Evolutionary conservation across 2,888 invertebrate genomes (phyloP), one percentile per base, ranked within the genome.

Genomic region (Melanchra persicariae): DNA sequence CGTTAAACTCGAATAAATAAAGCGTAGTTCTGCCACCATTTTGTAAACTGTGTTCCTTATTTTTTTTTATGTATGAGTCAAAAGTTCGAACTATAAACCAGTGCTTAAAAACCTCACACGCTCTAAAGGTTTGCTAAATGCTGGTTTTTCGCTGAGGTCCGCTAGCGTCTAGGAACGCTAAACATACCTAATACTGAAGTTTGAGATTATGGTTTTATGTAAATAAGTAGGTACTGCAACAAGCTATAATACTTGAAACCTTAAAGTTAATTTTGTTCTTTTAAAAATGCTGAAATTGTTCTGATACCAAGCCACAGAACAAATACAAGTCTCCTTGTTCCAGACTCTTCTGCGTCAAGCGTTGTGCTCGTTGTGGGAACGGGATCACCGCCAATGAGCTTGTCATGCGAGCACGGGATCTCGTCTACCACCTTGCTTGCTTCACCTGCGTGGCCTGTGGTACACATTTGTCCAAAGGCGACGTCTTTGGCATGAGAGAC

Each of bases 361-460:
- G 98, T 74, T 99, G 99, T 93, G 97, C 98, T 12, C 97, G 98
- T 59, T 99, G 99, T 89, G 97, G 97, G 37, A 97, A 97, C 63
- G 98, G 98, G 9, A 98, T 99, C 89, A 97, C 98, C 12, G 97
- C 98, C 52, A 98, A 98, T 87, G 99, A 99, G 95, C 96, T 99
- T 90, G 98, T 99, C 88, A 99, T 99, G 99, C 95, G 98, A 75
- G 99, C 98, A 0, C 95, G 98, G 55, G 98, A 98, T 84, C 96
- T 98, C 88, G 98, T 99, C 74, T 99, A 98, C 94, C 99, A 99
- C 92, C 96, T 99, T 70, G 97, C 97, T 83, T 99, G 99, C 94
- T 99, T 99, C 96, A 97, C 98, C 47, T 99, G 99, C 92, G 97
- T 97, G 70, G 97, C 98, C 52, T 99, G 99, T 91, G 98, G 98